Base-by-base conservation (phyloP, 2,113 vertebrate species). In the Clarias batrachus region DNA sequence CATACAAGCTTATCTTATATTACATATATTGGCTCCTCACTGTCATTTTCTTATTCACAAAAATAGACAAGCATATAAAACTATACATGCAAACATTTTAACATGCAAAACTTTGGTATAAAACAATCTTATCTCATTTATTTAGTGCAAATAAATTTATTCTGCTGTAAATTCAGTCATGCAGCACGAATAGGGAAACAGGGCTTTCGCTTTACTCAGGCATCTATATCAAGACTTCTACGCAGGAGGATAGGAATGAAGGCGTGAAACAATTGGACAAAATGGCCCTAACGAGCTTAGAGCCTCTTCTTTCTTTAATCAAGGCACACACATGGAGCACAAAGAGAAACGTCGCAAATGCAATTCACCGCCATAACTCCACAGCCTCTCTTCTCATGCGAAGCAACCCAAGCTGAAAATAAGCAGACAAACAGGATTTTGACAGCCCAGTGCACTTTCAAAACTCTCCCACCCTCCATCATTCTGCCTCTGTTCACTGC, bases 281-380 rank as follows among this genome's bases (percentile, higher is more conserved):
- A 96, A 95, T 93, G 93, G 93, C 92, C 92, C 90, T 95, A 95
- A 95, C 91, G 92, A 90, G 94, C 94, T 95, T 95, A 95, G 93
- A 92, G 94, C 94, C 93, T 94, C 93, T 93, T 93, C 91, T 93
- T 93, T 94, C 93, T 95, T 95, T 95, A 95, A 95, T 95, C 94
- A 92, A 93, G 93, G 93, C 93, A 93, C 94, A 95, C 93, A 95
- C 94, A 95, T 93, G 91, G 92, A 89, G 86, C 92, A 95, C 94
- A 95, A 95, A 96, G 92, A 91, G 89, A 91, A 90, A 93, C 92
- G 90, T 91, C 90, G 92, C 90, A 93, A 94, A 93, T 90, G 90
- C 91, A 88, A 93, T 94, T 93, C 92, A 91, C 89, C 76, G 85
- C 92, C 90, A 88, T 90, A 90, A 87, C 90, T 91, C 83, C 86